Conservation (phyloP, 2,113 vertebrate species). For the Hippocampus barbouri region DNA sequence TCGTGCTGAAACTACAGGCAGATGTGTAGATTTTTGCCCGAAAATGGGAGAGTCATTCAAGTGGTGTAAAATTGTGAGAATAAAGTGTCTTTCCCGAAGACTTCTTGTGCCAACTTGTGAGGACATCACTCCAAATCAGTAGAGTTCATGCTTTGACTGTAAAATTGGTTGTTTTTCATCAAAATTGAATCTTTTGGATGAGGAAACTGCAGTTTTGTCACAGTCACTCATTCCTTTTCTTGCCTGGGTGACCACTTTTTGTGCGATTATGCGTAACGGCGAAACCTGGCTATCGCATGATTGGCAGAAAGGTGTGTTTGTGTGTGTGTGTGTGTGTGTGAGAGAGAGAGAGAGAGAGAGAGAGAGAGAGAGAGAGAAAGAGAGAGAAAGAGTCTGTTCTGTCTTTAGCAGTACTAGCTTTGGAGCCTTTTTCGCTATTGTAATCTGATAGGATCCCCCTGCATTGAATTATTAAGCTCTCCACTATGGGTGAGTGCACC, state of each 20-base stretch:
- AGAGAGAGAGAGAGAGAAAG: background rate
- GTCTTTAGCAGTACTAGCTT: conserved; percentile 63
- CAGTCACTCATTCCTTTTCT: background rate
- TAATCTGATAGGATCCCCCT: conserved; percentile 73
- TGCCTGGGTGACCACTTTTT: conserved; percentile 5
- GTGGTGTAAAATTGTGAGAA: background rate
- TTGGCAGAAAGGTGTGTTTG: background rate
- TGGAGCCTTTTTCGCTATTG: conserved; percentile 64
- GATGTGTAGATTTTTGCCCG: background rate
- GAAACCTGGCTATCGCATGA: background rate
- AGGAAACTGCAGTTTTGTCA: background rate
- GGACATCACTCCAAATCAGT: background rate
- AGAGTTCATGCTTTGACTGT: background rate
- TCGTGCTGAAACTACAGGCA: no score
- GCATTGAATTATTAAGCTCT: conserved; percentile 75
- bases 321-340: background rate
- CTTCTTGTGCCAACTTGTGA: background rate
- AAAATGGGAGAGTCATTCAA: background rate
- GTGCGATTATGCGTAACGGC: conserved; percentile 9
- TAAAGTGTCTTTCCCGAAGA: background rate
- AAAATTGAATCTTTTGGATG: background rate
- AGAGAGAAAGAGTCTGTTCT: conserved; percentile 23
- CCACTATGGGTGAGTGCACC: conserved; percentile 70
- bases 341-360: background rate
- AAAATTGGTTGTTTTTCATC: conserved; percentile 4